These are phyloP conservation scores for Grammomys surdaster DNA, from an alignment of 2,113 vertebrate species.

Conservation along the genomic window DNA sequence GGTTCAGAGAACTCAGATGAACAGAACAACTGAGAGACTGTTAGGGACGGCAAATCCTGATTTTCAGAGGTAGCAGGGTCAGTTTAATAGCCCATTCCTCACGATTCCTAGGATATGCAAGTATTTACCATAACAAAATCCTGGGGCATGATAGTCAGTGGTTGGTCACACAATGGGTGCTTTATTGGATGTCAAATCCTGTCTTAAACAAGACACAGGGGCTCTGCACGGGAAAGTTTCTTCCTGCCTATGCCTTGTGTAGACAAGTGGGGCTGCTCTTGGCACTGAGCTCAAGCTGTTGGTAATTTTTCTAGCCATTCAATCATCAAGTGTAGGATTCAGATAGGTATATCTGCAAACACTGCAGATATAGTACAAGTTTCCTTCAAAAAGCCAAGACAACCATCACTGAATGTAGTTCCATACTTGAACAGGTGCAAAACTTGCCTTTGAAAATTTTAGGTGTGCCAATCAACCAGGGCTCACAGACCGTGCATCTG, in stretches of 20 bases:
- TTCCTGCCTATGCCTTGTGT: fast-evolving
- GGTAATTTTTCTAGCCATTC: neutral
- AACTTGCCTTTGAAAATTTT: conserved; percentile 24
- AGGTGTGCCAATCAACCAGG: neutral
- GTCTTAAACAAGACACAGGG: neutral
- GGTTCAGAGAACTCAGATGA: neutral
- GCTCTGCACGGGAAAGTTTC: neutral
- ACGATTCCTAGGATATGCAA: neutral
- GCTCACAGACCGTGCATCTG: neutral
- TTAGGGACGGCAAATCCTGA: neutral
- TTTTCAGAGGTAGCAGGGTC: neutral
- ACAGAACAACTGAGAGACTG: neutral
- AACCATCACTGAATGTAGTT: neutral
- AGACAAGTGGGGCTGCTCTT: neutral
- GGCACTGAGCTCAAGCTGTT: neutral
- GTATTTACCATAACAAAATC: conserved; percentile 23
- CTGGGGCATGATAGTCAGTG: too few relatives aligned
- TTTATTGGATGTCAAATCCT: neutral
- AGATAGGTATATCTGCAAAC: neutral
- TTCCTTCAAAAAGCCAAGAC: neutral
- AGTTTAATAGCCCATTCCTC: neutral
- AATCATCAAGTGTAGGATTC: neutral
- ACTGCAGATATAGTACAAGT: neutral
- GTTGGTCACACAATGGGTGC: neutral
- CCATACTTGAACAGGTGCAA: conserved; percentile 5